A percentile compares a stretch with the other conserved stretches of the same genome.
phyloP scores from a whole-genome alignment of 2,113 vertebrate species.

The Phylloscopus trochiloides region DNA sequence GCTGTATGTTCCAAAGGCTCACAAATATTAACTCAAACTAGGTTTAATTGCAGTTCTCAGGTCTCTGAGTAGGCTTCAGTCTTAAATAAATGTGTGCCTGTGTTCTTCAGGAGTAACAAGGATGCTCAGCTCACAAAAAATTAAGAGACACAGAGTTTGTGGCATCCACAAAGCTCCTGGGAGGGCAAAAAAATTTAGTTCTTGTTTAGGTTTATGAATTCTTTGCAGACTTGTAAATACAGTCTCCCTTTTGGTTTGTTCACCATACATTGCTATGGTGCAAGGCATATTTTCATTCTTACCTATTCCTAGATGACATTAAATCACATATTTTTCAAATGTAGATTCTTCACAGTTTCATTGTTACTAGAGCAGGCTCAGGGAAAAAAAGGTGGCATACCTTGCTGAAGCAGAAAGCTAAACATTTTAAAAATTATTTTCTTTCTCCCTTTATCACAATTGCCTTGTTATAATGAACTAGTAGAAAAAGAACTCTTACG shows the following conservation, averaged over 20 bases:
- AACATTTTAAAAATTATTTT: neutral
- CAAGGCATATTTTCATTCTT: neutral
- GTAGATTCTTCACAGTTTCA: neutral
- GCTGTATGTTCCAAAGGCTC: neutral
- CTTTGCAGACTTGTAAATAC: neutral
- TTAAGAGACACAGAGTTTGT: neutral
- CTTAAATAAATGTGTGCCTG: neutral
- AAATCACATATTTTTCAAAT: rapidly evolving
- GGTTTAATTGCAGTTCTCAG: neutral
- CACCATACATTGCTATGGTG: neutral
- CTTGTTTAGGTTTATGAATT: neutral
- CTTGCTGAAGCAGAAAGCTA: neutral
- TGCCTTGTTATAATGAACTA: neutral
- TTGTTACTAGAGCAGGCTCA: neutral
- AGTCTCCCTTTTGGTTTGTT: neutral
- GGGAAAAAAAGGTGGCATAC: neutral
- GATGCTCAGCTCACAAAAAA: neutral
- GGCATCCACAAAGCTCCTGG: neutral
- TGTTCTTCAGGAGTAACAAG: neutral
- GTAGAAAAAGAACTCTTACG: neutral
- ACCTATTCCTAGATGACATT: neutral
- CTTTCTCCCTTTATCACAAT: neutral
- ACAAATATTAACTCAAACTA: neutral
- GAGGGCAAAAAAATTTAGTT: rapidly evolving
- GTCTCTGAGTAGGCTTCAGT: neutral